Evolutionary conservation across 2,888 invertebrate species (phyloP), one percentile per base, ranked within the genome.

Genomic region (Macrosoma leucophasiata): DNA sequence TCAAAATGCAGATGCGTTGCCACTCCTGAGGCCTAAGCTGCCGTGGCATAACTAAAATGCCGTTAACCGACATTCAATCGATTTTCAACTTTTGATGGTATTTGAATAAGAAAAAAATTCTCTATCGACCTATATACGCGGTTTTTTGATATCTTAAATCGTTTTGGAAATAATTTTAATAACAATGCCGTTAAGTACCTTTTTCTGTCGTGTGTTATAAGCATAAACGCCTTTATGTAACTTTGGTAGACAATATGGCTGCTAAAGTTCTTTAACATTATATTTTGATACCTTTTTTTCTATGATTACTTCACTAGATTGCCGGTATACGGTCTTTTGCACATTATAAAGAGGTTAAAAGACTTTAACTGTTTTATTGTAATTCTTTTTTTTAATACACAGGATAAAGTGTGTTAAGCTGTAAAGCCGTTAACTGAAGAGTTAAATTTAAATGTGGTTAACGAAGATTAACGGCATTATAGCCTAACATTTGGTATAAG

Each of bases 311-410:
- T 23, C 12, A 23, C 8, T 23, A 23, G 11, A 23, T 12, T 23
- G 23, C 23, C 23, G 23, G 11, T 9, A 6, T 23, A 12, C 7
- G 25, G 7, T n/a, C 2, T 26, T 26, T 26, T 26, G 15, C 25
- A 26, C 13, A 26, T 14, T 26, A 26, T 26, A 26, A 26, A 13
- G 25, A n/a, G 25, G 25, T 26, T 26, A 26, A 26, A 27, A 7
- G 5, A 18, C 27, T 27, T 27, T 27, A 27, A 19, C 27, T 18
- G 11, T 11, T 11, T 27, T 27, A 27, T 27, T 27, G 27, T 27
- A n/a, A n/a, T 27, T 18, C 11, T 17, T 12, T 27, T 27, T 27
- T 17, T 11, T 27, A 27, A 15, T 27, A 15, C 10, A 26, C 9
- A 14, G 14, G 15, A 9, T 14, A 5, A 26, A 2, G 15, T 13